Percentiles rank a stretch among this genome's conserved stretches.
Evolutionary conservation across 1,140 invertebrate species (phyloP).

Genomic region (Heliconius hermathena): DNA sequence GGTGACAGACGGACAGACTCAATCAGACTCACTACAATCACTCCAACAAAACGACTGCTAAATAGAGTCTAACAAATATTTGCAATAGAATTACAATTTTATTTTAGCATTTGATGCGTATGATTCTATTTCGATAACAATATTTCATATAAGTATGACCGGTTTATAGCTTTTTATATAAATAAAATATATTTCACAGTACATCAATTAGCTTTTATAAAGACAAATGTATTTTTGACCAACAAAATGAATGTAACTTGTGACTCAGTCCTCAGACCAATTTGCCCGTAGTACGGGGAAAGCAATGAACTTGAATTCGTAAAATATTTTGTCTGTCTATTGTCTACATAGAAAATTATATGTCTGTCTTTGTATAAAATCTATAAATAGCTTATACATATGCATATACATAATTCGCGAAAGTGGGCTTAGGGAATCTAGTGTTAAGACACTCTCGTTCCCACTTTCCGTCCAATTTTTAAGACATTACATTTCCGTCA

Average conservation of each 20-base stretch:
- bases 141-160: not conserved
- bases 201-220: slow-evolving; percentile 12
- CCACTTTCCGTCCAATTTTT: too few relatives aligned
- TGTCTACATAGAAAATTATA: slow-evolving; percentile 13
- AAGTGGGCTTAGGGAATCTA: too few relatives aligned
- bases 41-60: too few relatives aligned
- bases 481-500: too few relatives aligned
- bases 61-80: too few relatives aligned
- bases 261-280: slow-evolving; percentile 21
- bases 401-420: not conserved
- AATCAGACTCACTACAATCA: too few relatives aligned
- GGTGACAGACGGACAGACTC: too few relatives aligned
- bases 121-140: not conserved
- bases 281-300: not conserved
- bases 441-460: too few relatives aligned
- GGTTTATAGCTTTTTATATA: not conserved
- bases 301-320: slow-evolving; percentile 23
- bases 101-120: not conserved
- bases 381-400: not conserved
- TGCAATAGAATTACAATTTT: not conserved
- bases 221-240: slow-evolving; percentile 16
- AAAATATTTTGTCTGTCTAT: slow-evolving; percentile 6
- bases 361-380: not conserved
- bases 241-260: slow-evolving; percentile 16
- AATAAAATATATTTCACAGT: not conserved